Evolutionary conservation across 1,140 invertebrate species (phyloP), one percentile per base, ranked within the genome.

Genomic region (Meloidogyne exigua): DNA sequence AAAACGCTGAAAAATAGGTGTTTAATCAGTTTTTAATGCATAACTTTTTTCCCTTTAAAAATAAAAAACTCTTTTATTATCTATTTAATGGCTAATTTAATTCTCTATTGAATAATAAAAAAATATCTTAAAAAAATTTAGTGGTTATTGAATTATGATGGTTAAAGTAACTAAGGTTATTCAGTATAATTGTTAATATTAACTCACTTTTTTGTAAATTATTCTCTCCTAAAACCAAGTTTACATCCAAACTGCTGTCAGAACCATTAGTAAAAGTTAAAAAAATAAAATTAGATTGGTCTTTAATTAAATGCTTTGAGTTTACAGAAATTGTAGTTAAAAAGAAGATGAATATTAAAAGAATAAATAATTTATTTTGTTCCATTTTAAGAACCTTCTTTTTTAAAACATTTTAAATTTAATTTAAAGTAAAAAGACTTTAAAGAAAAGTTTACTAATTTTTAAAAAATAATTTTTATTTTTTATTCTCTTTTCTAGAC

Each of bases 241-340:
- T 71, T 28, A 71, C 68, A 10, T 71, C 36, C 7, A 42, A 71
- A 25, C 2, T 57, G 9, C 21, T n/a, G 15, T 44, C 68, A 15
- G 42, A 57, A 1, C 21, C 28, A 28, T 71, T 71, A 62, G n/a
- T 18, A 71, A 71, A 71, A 15, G 68, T 71, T 28, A 71, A 18
- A 71, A 71, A 71, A 44, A 71, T 62, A 71, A 71, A 71, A 71
- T 71, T 44, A 15, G 68, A 23, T 26, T 23, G 25, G 36, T 42
- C 28, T 44, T 71, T 71, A 2, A 26, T 15, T 62, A 28, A 49
- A 9, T 42, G 23, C 57, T 71, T 44, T 7, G 15, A 36, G n/a
- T 71, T 21, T 18, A 28, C 68, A 49, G 23, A 71, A 44, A 62
- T 44, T 44, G 13, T 28, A 42, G 28, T 36, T 23, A 70, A 70